Base-by-base conservation (phyloP, 2,888 invertebrate species). In the Eupeodes luniger region DNA sequence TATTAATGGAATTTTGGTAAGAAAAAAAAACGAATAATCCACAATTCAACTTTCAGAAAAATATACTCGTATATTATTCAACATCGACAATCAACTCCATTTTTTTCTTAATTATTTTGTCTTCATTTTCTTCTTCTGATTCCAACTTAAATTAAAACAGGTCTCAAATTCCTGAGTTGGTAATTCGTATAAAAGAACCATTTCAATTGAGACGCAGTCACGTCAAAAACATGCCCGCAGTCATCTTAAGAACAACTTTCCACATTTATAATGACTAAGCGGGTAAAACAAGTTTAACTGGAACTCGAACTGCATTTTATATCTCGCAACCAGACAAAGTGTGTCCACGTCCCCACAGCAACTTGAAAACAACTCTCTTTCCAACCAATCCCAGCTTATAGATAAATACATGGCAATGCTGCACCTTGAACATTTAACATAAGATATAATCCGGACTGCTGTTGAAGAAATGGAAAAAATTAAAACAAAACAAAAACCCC, bases 201-300 rank as follows among this genome's bases (percentile, higher is more conserved):
- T 16, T 34, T 1, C 5, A 67, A n/a, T 16, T 70, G 14, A 10
- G 19, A 44, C 44, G 19, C 70, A 55, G 53, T 70, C 70, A 70
- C 14, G 19, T 10, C 11, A 0, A 44, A 70, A 44, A 70, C 55
- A 69, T 67, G 69, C 53, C 69, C 14, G 47, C 44, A 77, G 53
- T 49, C 70, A 62, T 11, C 61, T 59, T 40, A 3, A 34, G 19
- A 55, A 7, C 19, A 12, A 19, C 16, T 55, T 70, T 70, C 40
- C 55, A 40, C 55, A 70, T 44, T 70, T 55, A 27, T 5, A 5
- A 49, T 47, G 75, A 79, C 72, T 61, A 72, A 74, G 59, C 80
- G 80, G 67, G 53, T 66, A 67, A 49, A 87, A 87, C 87, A 80
- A 74, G 87, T 87, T 83, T 83, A 76, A 76, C 83, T 87, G 83